These are phyloP conservation scores for Caenorhabditis sp. DNA, from an alignment of 2,888 invertebrate genomes.

Conservation along the genomic window DNA sequence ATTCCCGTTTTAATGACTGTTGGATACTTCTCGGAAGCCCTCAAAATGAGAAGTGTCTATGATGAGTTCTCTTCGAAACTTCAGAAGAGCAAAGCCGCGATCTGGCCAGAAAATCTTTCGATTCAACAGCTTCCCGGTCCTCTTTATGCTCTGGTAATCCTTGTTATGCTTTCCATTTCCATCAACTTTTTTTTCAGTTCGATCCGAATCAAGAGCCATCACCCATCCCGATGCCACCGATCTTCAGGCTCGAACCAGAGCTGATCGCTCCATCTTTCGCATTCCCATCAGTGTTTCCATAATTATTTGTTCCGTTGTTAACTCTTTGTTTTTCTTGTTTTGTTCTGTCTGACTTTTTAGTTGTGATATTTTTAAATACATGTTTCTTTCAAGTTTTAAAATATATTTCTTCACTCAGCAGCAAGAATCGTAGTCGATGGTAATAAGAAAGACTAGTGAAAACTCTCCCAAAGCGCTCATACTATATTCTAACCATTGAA, in stretches of 20 bases:
- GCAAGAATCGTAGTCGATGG: no score
- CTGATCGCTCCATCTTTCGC: constrained; percentile 32
- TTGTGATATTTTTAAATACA: neutral
- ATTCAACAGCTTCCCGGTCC: constrained; percentile 78
- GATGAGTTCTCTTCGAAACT: constrained; percentile 50
- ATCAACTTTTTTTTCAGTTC: constrained; percentile 46
- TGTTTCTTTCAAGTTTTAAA: neutral
- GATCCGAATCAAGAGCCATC: constrained; percentile 50
- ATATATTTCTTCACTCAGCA: no score
- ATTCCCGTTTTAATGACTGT: constrained; percentile 71
- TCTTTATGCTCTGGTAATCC: constrained; percentile 72
- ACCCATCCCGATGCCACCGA: constrained; percentile 54
- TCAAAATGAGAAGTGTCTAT: constrained; percentile 58
- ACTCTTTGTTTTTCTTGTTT: constrained; percentile 10
- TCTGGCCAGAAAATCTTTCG: constrained; percentile 76
- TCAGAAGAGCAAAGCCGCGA: constrained; percentile 27
- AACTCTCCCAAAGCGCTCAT: no score
- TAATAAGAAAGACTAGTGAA: no score
- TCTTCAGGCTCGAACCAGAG: constrained; percentile 58
- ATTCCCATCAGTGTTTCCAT: constrained; percentile 38
- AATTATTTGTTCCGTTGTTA: constrained; percentile 18
- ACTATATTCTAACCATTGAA: no score
- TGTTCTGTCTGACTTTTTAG: neutral
- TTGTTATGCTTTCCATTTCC: neutral
- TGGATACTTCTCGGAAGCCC: constrained; percentile 62